A percentile compares a stretch with the other conserved stretches of the same genome.
Evolutionary conservation across 2,888 invertebrate species (phyloP).

Genomic region (Drosophila putrida): DNA sequence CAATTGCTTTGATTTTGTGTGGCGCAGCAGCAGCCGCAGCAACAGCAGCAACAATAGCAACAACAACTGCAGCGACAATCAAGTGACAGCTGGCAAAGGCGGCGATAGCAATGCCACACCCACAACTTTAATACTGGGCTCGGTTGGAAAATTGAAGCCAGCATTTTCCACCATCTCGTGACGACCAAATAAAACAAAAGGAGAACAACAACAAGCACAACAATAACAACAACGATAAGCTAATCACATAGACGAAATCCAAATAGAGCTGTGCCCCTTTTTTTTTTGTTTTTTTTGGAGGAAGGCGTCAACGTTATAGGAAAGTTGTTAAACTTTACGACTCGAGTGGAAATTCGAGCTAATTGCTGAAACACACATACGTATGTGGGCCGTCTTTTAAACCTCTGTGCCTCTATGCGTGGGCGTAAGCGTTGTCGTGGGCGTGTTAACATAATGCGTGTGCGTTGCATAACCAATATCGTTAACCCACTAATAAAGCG

Average conservation of each 20-base stretch:
- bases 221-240: conserved; percentile 41
- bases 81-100: conserved; percentile 64
- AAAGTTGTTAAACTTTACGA: conserved; percentile 41
- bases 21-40: conserved; percentile 65
- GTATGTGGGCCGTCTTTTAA: conserved; percentile 38
- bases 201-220: conserved; percentile 26
- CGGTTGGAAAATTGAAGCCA: conserved; percentile 79
- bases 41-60: conserved; percentile 42
- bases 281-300: neutral
- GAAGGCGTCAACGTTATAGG: conserved; percentile 6
- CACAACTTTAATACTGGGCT: conserved; percentile 72
- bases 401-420: conserved; percentile 1
- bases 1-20: conserved; percentile 86
- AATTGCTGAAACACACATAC: conserved; percentile 52
- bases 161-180: conserved; percentile 82
- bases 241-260: conserved; percentile 15
- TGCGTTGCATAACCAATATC: conserved; percentile 66
- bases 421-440: conserved; percentile 26
- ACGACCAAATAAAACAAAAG: conserved; percentile 32
- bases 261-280: conserved; percentile 27
- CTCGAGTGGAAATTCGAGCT: conserved; percentile 56
- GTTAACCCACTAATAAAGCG: conserved; percentile 56
- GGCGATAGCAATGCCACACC: conserved; percentile 61
- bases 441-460: conserved; percentile 38
- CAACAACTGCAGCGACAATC: conserved; percentile 42